Evolutionary conservation across 2,888 invertebrate genomes (phyloP).

Genomic region (Empis stercorea): DNA sequence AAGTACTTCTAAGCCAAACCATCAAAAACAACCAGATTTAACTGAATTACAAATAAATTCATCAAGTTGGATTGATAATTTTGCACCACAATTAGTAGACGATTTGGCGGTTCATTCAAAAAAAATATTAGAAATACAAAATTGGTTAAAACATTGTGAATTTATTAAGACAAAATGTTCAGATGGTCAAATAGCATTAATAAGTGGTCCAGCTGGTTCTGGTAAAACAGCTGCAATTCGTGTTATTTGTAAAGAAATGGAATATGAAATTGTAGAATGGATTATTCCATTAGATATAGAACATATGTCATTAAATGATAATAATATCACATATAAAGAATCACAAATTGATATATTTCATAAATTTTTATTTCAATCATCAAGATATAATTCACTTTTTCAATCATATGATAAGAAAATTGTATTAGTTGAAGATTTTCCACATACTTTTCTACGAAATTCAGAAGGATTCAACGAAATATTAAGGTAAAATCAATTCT

Average conservation of each 20-base stretch:
- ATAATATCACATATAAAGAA: slow-evolving; percentile 24
- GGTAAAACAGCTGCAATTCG: slow-evolving; percentile 68
- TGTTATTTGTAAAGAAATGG: slow-evolving; percentile 49
- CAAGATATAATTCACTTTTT: slow-evolving; percentile 56
- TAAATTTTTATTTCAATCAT: slow-evolving; percentile 64
- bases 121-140: slow-evolving; percentile 58
- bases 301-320: slow-evolving; percentile 32
- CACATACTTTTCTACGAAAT: slow-evolving; percentile 58
- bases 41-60: not conserved
- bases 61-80: slow-evolving; percentile 45
- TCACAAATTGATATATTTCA: slow-evolving; percentile 57
- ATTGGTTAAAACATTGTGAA: slow-evolving; percentile 43
- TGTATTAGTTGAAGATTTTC: slow-evolving; percentile 68
- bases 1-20: not conserved
- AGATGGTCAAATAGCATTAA: slow-evolving; percentile 45
- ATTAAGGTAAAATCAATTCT: slow-evolving; percentile 60
- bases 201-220: slow-evolving; percentile 74
- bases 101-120: slow-evolving; percentile 64
- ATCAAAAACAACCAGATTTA: not conserved
- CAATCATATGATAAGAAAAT: slow-evolving; percentile 42
- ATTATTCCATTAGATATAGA: slow-evolving; percentile 63
- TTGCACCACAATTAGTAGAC: slow-evolving; percentile 43
- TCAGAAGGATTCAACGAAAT: slow-evolving; percentile 50
- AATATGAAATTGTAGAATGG: slow-evolving; percentile 53
- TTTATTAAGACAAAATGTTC: slow-evolving; percentile 21